Percentiles rank a stretch among this genome's conserved stretches.
Evolutionary conservation across 2,888 invertebrate species (phyloP).

Genomic region (Syritta pipiens): DNA sequence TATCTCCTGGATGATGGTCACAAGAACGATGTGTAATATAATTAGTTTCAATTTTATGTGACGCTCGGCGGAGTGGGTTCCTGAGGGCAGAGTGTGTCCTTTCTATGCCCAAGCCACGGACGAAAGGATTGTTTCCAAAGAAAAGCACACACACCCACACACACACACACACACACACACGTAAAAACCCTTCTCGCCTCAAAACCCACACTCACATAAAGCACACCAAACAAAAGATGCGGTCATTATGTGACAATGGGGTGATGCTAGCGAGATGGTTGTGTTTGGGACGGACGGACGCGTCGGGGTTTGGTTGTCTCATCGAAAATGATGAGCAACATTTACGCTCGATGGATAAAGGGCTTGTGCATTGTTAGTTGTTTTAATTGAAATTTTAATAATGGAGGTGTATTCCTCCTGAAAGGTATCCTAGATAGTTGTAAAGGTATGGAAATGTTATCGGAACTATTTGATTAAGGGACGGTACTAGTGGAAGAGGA

Average conservation of each 20-base stretch:
- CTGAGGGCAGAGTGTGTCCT: neutral
- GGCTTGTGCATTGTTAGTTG: slow-evolving; percentile 52
- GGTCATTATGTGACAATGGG: slow-evolving; percentile 67
- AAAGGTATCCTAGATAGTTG: too few relatives aligned
- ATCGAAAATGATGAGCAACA: slow-evolving; percentile 59
- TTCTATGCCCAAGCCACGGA: slow-evolving; percentile 15
- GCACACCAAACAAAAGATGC: slow-evolving; percentile 48
- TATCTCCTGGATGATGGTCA: slow-evolving; percentile 60
- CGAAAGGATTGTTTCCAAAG: slow-evolving; percentile 45
- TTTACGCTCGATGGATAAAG: slow-evolving; percentile 57
- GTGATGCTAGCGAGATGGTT: slow-evolving; percentile 5
- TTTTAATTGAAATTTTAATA: slow-evolving; percentile 67
- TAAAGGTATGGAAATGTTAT: too few relatives aligned
- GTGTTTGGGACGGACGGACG: too few relatives aligned
- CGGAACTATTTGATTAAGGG: too few relatives aligned
- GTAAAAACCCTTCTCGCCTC: neutral
- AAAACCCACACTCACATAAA: too few relatives aligned
- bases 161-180: slow-evolving; percentile 1
- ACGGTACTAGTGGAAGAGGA: too few relatives aligned
- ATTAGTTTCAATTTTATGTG: slow-evolving; percentile 69
- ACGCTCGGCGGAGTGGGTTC: slow-evolving; percentile 18
- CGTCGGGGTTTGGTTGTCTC: slow-evolving; percentile 43
- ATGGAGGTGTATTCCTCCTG: slow-evolving; percentile 52
- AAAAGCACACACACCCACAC: slow-evolving; percentile 7
- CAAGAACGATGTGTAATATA: slow-evolving; percentile 66